Evolutionary conservation across 2,797 vertebrate species (phyloP).

Genomic region (Gallinago solitaria): DNA sequence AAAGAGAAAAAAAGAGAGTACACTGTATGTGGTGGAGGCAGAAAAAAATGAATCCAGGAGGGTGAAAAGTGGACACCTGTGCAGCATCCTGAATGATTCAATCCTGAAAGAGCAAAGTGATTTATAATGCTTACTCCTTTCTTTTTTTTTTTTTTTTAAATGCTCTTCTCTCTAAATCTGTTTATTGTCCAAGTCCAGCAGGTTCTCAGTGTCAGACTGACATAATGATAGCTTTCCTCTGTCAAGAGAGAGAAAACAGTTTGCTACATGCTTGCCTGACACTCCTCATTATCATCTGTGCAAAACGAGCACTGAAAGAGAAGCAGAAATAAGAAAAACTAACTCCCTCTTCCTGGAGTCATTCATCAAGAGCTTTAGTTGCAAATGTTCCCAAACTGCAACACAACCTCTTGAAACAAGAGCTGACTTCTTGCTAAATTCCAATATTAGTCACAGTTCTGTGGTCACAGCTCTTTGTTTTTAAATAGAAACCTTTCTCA

Average conservation of each 20-base stretch:
- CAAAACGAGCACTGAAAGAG: slow-evolving; percentile 84
- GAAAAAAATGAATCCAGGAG: background rate
- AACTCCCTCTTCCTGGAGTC: slow-evolving; percentile 77
- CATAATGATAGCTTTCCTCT: slow-evolving; percentile 47
- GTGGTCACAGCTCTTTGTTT: slow-evolving; percentile 72
- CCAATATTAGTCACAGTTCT: slow-evolving; percentile 96
- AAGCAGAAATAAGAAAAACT: slow-evolving; percentile 75
- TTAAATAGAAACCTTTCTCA: slow-evolving; percentile 74
- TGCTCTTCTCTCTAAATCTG: background rate
- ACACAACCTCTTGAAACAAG: slow-evolving; percentile 91
- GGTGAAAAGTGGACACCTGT: background rate
- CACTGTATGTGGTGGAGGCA: background rate
- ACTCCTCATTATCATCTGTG: slow-evolving; percentile 85
- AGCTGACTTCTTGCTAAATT: slow-evolving; percentile 99
- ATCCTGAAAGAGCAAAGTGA: background rate
- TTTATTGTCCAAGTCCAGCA: background rate
- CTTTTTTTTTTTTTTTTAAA: background rate
- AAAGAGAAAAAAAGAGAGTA: background rate
- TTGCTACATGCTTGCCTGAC: slow-evolving; percentile 85
- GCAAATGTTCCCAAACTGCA: slow-evolving; percentile 87
- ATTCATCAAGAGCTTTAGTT: slow-evolving; percentile 89
- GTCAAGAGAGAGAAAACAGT: slow-evolving; percentile 73
- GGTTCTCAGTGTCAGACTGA: slow-evolving; percentile 23
- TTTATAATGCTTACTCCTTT: background rate
- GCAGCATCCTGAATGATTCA: background rate